Evolutionary conservation across 2,113 vertebrate species (phyloP).

Genomic region (Lanius ludovicianus): DNA sequence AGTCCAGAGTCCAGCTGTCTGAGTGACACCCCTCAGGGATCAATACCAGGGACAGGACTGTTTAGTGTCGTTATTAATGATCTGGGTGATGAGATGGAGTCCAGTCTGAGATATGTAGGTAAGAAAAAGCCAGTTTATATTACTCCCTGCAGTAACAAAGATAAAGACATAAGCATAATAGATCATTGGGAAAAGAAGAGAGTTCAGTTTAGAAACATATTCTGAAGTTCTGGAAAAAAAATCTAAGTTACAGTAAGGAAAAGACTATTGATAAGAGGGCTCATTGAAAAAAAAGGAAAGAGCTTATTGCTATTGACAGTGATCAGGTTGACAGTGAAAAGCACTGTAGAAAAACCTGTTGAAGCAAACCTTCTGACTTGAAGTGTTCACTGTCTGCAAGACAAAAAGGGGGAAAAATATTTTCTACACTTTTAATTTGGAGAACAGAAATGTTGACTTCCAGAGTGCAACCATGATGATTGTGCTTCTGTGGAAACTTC

Average conservation of each 20-base stretch:
- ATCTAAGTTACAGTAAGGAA: neutral
- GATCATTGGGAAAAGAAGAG: neutral
- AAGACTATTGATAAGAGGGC: neutral
- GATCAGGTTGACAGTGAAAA: neutral
- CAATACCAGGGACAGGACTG: accelerated
- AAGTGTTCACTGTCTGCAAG: neutral
- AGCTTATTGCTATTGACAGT: neutral
- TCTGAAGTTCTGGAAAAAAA: neutral
- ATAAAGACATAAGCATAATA: neutral
- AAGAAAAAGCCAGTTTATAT: neutral
- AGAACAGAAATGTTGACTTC: neutral
- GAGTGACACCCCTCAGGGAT: neutral
- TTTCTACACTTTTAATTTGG: neutral
- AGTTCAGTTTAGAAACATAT: neutral
- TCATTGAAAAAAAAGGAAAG: neutral
- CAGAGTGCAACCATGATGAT: neutral
- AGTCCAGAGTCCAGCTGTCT: neutral
- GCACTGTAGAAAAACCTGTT: neutral
- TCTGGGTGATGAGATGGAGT: neutral
- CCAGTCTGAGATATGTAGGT: neutral
- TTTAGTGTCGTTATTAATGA: neutral
- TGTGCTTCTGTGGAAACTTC: neutral
- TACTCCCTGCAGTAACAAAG: neutral
- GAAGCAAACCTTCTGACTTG: neutral
- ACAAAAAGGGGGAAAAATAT: neutral